Evolutionary conservation across 2,797 vertebrate species (phyloP), one percentile per base, ranked within the genome.

Genomic region (Todus mexicanus): DNA sequence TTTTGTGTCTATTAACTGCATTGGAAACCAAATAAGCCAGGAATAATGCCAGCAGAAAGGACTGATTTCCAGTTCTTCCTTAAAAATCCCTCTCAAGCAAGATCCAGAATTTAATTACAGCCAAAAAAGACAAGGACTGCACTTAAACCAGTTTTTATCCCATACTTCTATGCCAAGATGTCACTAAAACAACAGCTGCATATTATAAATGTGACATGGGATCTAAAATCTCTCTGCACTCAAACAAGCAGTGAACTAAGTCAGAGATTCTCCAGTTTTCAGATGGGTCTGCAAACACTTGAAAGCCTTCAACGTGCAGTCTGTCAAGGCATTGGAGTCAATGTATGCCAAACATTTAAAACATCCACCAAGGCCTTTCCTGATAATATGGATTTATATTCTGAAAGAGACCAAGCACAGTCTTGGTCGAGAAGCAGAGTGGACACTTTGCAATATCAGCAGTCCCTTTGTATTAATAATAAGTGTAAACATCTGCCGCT

Each of bases 131-230:
- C 33, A 88, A 91, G 64, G 84, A 48, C 38, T 15, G 5, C 21
- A 71, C 71, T 94, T 92, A 92, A 54, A 91, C 18, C 15, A 29
- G 33, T 71, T 89, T 92, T 92, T 68, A 77, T 65, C 65, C 80
- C 3, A 1, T 89, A 33, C 7, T 87, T 83, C 45, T 85, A 92
- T 54, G 87, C 79, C 87, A 89, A 80, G 73, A 92, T 81, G 63
- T 78, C 91, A 91, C 76, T 87, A 19, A 74, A 89, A 77, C 29
- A 94, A 77, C 82, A 91, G 70, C 76, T 93, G 79, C 9, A 10
- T 69, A 35, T 80, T 89, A 59, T 80, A 87, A 92, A 72, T 50
- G 22, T 66, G 43, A 78, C 33, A 51, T 15, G 33, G 27, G 21
- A 57, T 89, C 63, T 84, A 92, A 91, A 90, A 73, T 81, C 31